Evolutionary conservation across 2,797 vertebrate genomes (phyloP).

Genomic region (Spinus olivaceus): DNA sequence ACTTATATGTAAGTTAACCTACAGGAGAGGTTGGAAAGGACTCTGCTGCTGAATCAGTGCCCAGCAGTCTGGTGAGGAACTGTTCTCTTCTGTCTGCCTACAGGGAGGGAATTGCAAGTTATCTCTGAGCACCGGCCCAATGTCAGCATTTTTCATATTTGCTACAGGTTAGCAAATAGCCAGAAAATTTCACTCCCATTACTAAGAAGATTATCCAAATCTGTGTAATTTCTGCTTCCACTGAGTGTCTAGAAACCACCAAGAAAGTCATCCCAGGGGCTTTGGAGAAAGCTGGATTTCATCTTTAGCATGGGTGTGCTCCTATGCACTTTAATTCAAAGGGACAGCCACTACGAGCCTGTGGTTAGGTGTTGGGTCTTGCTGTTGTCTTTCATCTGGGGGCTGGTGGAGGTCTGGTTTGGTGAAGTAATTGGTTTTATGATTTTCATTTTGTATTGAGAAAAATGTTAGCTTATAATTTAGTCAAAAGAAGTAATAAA

Average conservation of each 20-base stretch:
- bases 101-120: background rate
- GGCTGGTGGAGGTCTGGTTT: background rate
- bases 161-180: background rate
- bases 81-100: background rate
- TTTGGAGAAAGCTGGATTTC: background rate
- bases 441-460: background rate
- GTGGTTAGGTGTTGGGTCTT: background rate
- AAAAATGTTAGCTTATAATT: background rate
- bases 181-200: background rate
- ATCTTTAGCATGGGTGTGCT: background rate
- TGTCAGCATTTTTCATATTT: background rate
- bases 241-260: background rate
- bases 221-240: background rate
- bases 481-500: background rate
- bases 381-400: background rate
- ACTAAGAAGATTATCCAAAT: background rate
- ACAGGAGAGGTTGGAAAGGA: background rate
- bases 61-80: background rate
- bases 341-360: background rate
- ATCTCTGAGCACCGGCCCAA: background rate
- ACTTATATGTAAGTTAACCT: background rate
- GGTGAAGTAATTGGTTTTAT: background rate
- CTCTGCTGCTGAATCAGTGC: background rate
- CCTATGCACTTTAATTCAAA: background rate
- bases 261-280: background rate